phyloP scores from a whole-genome alignment of 2,113 vertebrate genomes.

The Salminus brasiliensis region DNA sequence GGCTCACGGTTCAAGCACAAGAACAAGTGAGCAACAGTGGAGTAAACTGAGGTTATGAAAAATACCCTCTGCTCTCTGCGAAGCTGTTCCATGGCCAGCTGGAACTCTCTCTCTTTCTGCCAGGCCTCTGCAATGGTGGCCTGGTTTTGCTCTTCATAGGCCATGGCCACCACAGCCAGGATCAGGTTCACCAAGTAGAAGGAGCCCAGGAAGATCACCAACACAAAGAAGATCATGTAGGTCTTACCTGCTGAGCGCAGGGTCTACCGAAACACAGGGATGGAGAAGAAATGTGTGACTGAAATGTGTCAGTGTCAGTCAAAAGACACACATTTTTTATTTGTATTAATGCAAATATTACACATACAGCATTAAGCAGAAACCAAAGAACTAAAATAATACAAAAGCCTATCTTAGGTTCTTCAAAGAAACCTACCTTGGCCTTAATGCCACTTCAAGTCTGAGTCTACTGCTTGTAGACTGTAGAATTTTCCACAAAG shows the following conservation, averaged over 20 bases:
- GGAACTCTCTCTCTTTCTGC: constrained; percentile 94
- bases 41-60: neutral
- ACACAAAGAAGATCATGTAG: constrained; percentile 99
- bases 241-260: constrained; percentile 94
- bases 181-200: constrained; percentile 98
- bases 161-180: constrained; percentile 98
- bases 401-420: too few relatives aligned
- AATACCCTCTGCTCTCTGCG: constrained; percentile 90
- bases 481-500: too few relatives aligned
- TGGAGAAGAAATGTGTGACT: neutral
- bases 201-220: constrained; percentile 97
- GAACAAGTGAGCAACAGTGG: neutral
- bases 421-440: too few relatives aligned
- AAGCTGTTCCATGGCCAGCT: constrained; percentile 92
- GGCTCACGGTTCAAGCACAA: neutral
- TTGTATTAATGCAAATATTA: too few relatives aligned
- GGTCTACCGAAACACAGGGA: constrained; percentile 74
- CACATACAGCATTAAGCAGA: too few relatives aligned
- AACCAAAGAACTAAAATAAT: too few relatives aligned
- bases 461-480: too few relatives aligned
- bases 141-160: constrained; percentile 98
- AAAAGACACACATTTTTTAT: too few relatives aligned
- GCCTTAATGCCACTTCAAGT: too few relatives aligned
- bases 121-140: constrained; percentile 96
- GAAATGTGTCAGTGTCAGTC: neutral